Evolutionary conservation across 2,888 invertebrate species (phyloP), one percentile per base, ranked within the genome.

Genomic region (Galerucella pusilla): DNA sequence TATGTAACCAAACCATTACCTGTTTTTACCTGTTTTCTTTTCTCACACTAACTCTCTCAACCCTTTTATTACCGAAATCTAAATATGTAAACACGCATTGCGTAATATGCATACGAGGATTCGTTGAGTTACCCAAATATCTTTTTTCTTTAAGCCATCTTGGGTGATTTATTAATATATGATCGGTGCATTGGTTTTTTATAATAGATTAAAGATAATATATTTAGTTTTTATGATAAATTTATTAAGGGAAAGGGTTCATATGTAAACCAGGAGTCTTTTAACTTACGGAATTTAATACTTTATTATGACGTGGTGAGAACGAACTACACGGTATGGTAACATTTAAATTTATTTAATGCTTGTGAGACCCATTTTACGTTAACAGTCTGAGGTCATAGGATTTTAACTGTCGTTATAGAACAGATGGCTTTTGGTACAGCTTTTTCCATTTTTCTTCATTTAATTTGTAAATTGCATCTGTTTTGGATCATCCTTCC

Each of bases 171-270:
- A 84, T 84, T 84, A 84, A 85, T 84, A 84, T 85, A 84, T 85
- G 83, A 84, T 81, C 84, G 80, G 78, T 77, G 79, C 79, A 80
- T 79, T 80, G 81, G 75, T 77, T 78, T 76, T 71, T 71, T 46
- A 80, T 79, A 80, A 81, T 78, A 74, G 73, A 74, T 75, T 73
- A 74, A 74, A 78, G 78, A 80, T 81, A 80, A 83, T 83, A 80
- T 83, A 84, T 84, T 81, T 79, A 82, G 81, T 82, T 80, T 80
- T 81, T 84, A 84, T 85, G 84, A 80, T 83, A 83, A 85, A 81
- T 79, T 83, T 81, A 77, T 84, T 66, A 83, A 83, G 81, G 83
- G 83, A 81, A 75, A 73, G 69, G 71, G 71, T 73, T 74, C 61
- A 49, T 72, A 71, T 75, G 75, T 64, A 75, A 71, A 71, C 20